Evolutionary conservation across 2,113 vertebrate species (phyloP).

Genomic region (Lichenostomus cassidix): DNA sequence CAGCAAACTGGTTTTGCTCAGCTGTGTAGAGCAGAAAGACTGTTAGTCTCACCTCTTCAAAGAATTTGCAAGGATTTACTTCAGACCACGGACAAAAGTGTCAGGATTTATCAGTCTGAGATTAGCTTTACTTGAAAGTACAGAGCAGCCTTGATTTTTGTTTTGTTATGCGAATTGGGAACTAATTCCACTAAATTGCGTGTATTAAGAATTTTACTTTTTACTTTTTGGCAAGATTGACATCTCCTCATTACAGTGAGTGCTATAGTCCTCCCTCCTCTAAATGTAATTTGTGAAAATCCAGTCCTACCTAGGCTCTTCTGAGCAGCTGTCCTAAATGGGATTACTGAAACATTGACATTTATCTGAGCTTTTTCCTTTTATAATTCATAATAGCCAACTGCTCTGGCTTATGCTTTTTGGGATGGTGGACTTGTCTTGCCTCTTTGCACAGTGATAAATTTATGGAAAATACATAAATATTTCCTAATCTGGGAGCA

Average conservation of each 20-base stretch:
- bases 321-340: slow-evolving; percentile 16
- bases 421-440: not conserved
- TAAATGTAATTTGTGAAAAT: slow-evolving; percentile 28
- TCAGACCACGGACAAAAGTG: not conserved
- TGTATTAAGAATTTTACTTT: not conserved
- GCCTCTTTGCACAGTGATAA: not conserved
- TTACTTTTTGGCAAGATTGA: not conserved
- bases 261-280: not conserved
- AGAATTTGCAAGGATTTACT: not conserved
- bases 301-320: not conserved
- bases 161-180: not conserved
- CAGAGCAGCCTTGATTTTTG: not conserved
- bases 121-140: not conserved
- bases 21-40: not conserved
- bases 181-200: not conserved
- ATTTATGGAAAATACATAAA: slow-evolving; percentile 27
- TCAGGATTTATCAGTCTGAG: not conserved
- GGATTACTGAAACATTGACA: not conserved
- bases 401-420: not conserved
- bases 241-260: not conserved
- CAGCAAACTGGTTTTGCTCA: not conserved
- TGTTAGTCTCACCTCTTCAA: not conserved
- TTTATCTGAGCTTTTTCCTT: slow-evolving; percentile 41
- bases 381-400: slow-evolving; percentile 18
- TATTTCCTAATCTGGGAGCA: slow-evolving; percentile 24